Evolutionary conservation across 1,140 invertebrate genomes (phyloP), one percentile per base, ranked within the genome.

Genomic region (Zeugodacus cucurbitae): DNA sequence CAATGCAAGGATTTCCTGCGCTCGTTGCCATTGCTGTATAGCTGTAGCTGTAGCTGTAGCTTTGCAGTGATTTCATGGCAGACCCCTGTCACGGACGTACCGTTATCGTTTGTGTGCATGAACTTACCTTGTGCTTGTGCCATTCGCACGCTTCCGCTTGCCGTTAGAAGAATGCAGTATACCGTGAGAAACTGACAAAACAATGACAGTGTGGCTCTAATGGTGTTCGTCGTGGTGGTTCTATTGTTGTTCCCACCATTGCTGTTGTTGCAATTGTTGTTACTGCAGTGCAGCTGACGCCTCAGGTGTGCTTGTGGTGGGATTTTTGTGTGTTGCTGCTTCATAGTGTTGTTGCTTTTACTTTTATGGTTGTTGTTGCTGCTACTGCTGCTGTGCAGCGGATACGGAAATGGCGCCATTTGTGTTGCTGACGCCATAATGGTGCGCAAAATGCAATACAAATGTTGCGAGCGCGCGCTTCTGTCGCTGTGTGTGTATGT

Each of bases 361-460:
- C 17, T 48, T 3, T 34, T 54, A n/a, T 29, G 29, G 74, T 34
- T 82, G 74, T 26, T 29, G 74, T 6, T 82, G 41, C 3, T 48
- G 37, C 8, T 48, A 22, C 11, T 82, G 41, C n/a, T 41, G 37
- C 34, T 29, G 11, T 82, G 74, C 74, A 82, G 44, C 74, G 74
- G 74, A 82, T 54, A n/a, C 74, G 74, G 74, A 82, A 82, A 82
- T 48, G 74, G 74, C 74, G 74, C 74, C 74, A 82, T 82, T 82
- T 82, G 74, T 82, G 74, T 29, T 82, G 44, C 7, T 82, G 74
- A 82, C 74, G 74, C 74, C 74, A 82, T 82, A 82, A 82, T 22
- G 74, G 74, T 82, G 74, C 74, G 74, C 44, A 82, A 82, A 82
- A 48, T 82, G 74, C 74, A 48, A 48, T 82, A 82, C 74, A 82